Evolutionary conservation across 1,140 invertebrate species (phyloP).

Genomic region (Heliconius eleuchia): DNA sequence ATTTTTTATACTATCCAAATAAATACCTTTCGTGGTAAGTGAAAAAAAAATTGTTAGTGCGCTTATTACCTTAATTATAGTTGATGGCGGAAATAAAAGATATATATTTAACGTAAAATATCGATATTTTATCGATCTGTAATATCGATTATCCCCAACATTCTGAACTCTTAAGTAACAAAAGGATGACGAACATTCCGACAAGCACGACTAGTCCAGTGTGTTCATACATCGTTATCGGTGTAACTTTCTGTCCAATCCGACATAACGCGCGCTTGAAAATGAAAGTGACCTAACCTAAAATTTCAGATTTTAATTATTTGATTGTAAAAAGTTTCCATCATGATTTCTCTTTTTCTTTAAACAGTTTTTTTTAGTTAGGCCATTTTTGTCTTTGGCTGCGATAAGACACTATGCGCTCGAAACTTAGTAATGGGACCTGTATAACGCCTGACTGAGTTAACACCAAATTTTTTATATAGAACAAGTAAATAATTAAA

Average conservation of each 20-base stretch:
- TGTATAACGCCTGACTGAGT: conserved; percentile 73
- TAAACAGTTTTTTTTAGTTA: not conserved
- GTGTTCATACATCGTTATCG: conserved; percentile 57
- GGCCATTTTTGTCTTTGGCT: not conserved
- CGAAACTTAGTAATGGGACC: conserved; percentile 63
- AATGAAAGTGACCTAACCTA: not conserved
- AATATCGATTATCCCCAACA: not conserved
- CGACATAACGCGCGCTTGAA: conserved; percentile 18
- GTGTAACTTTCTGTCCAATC: conserved; percentile 45
- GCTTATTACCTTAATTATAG: too few relatives aligned
- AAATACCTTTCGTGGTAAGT: too few relatives aligned
- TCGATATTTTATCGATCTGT: not conserved
- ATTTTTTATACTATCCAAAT: too few relatives aligned
- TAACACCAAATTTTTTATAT: conserved; percentile 74
- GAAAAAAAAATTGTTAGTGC: too few relatives aligned
- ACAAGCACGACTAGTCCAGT: conserved; percentile 64
- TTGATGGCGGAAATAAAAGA: too few relatives aligned
- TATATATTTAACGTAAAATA: too few relatives aligned
- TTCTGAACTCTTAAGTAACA: conserved; percentile 5
- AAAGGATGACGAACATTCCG: conserved; percentile 51
- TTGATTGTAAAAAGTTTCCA: not conserved
- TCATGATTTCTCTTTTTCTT: too few relatives aligned
- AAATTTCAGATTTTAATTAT: not conserved
- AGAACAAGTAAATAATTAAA: conserved; percentile 32
- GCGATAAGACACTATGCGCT: conserved; percentile 48